These are phyloP conservation scores for Cyclophora albipunctata DNA, from an alignment of 2,888 invertebrate genomes.

Conservation along the genomic window DNA sequence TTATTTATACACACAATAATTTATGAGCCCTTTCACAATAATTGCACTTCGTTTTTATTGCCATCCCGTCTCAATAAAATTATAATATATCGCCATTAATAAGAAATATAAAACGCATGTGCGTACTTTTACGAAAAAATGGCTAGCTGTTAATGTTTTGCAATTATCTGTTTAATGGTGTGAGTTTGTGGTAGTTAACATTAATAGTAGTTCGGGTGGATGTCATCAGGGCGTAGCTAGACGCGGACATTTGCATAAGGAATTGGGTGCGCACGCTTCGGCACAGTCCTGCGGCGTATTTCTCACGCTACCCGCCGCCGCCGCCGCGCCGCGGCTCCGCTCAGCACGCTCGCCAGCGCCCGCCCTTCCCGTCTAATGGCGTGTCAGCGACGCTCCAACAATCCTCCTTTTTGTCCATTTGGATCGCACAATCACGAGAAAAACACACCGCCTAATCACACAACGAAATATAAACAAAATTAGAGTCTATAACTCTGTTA, in stretches of 20 bases:
- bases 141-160: too few species aligned
- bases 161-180: too few species aligned
- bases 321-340: constrained; percentile 28
- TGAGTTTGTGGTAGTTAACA: not conserved
- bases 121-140: too few species aligned
- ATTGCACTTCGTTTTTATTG: constrained; percentile 6
- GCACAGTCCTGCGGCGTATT: constrained; percentile 50
- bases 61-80: constrained; percentile 2
- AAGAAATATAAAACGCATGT: too few species aligned
- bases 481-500: too few species aligned
- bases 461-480: not conserved
- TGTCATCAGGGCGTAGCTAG: constrained; percentile 41
- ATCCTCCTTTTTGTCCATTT: constrained; percentile 22
- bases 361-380: constrained; percentile 42
- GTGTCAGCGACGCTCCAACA: constrained; percentile 32
- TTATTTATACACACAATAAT: constrained; percentile 3
- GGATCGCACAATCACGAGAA: constrained; percentile 11
- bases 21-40: not conserved
- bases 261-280: constrained; percentile 70
- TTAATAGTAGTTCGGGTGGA: constrained; percentile 20
- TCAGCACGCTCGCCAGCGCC: constrained; percentile 16
- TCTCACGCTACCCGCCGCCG: constrained; percentile 57
- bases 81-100: constrained; percentile 2
- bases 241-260: constrained; percentile 62
- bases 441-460: constrained; percentile 1